Evolutionary conservation across 2,113 vertebrate species (phyloP), one percentile per base, ranked within the genome.

Genomic region (Coturnix japonica): DNA sequence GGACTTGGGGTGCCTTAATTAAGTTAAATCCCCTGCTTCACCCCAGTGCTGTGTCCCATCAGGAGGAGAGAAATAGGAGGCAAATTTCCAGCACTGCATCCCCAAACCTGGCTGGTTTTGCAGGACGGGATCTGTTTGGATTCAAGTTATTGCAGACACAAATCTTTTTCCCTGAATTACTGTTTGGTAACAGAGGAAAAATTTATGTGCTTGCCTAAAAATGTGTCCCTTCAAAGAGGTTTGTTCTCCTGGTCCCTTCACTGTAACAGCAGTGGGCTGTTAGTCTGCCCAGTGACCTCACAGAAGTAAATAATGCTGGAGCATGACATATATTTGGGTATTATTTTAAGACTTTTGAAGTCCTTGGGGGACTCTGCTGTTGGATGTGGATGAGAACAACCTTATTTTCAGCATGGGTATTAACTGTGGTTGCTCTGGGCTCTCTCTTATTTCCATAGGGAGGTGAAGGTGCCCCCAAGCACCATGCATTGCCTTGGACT

Each of bases 41-140:
- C 13, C 0, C 1, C 26, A 35, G 9, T 9, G 25, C 35, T 9
- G 37, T 19, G 37, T 39, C 60, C 51, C 4, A 0, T 7, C 1
- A 5, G 59, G 46, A n/a, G 31, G 47, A 71, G 31, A 22, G 37
- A 20, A 54, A 33, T 17, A 5, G 63, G 61, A 30, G 13, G n/a
- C 39, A 5, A 3, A 41, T 63, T 39, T 63, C 60, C 60, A 63
- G 60, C 25, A 26, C 25, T 63, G 1, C 17, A 35, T 6, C 43
- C 31, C 57, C 5, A 1, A 3, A 15, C 46, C 20, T 0, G 9
- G 1, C 17, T 30, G 53, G 7, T 16, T 60, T 37, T 21, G 72
- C 44, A 43, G 49, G 11, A 13, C 7, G 25, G 30, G 33, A 4
- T 70, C 11, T 3, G 1, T 35, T 80, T 60, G 64, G 56, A 2